A percentile compares a stretch with the other conserved stretches of the same genome.
phyloP scores from a whole-genome alignment of 1,140 invertebrate species.

The Pseudomyrmex concolor region DNA sequence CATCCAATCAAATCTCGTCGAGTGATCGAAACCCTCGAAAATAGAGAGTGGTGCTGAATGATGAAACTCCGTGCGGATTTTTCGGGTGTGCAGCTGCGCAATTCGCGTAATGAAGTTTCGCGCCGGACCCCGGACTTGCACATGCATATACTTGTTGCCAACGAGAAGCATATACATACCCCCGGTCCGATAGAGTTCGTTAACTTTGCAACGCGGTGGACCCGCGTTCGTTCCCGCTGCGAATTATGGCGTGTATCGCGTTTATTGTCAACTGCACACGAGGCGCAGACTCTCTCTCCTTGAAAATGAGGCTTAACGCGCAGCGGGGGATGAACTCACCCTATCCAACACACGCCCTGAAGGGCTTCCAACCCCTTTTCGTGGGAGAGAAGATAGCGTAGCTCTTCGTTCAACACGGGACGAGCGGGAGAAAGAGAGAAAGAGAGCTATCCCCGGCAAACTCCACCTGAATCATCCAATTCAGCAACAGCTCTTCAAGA shows the following conservation, averaged over 20 bases:
- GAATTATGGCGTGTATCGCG: conserved; percentile 56
- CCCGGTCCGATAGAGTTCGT: conserved; percentile 64
- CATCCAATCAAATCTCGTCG: conserved; percentile 38
- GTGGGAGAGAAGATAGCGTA: conserved; percentile 59
- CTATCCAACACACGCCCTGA: conserved; percentile 64
- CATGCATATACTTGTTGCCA: conserved; percentile 45
- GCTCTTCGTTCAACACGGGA: conserved; percentile 1
- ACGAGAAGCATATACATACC: conserved; percentile 1
- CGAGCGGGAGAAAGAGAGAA: conserved; percentile 1
- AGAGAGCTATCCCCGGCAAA: conserved; percentile 56
- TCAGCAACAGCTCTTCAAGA: conserved; percentile 66
- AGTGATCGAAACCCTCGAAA: conserved; percentile 19
- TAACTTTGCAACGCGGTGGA: conserved; percentile 61
- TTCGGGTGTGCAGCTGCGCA: conserved; percentile 33
- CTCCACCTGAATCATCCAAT: conserved; percentile 75
- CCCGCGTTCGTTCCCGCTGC: conserved; percentile 45
- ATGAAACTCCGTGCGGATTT: conserved; percentile 13
- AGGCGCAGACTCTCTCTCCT: conserved; percentile 24
- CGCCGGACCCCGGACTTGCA: conserved; percentile 21
- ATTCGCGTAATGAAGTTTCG: conserved; percentile 46
- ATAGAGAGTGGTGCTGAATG: conserved; percentile 17
- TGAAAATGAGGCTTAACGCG: conserved; percentile 72
- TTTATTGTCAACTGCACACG: conserved; percentile 65
- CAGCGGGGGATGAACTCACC: conserved; percentile 68
- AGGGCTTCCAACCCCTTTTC: conserved; percentile 73